Conservation (phyloP, 2,888 invertebrate genomes). For the Corbicula japonica region DNA sequence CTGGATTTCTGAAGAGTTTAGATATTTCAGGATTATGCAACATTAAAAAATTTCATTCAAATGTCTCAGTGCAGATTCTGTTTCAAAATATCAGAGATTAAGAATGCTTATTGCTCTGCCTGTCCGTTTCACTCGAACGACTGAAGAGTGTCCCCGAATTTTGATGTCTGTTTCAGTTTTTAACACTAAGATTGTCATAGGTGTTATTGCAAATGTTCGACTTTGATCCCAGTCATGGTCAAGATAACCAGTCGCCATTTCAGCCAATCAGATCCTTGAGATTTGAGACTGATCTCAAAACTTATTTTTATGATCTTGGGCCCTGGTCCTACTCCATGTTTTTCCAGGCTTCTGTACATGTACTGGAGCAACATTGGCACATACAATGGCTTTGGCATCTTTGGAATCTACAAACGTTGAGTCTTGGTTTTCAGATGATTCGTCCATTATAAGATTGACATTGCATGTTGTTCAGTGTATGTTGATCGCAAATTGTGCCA, state of each 20-base stretch:
- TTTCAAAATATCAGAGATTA: conserved; percentile 2
- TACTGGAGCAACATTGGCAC: conserved; percentile 20
- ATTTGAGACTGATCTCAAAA: too few species aligned
- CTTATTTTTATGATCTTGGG: too few species aligned
- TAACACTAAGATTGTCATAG: conserved; percentile 6
- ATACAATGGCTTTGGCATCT: conserved; percentile 16
- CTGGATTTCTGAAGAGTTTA: neutral
- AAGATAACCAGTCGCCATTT: too few species aligned
- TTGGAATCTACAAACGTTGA: conserved; percentile 14
- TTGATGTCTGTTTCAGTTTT: conserved; percentile 5
- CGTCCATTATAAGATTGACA: neutral
- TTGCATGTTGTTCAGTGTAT: conserved; percentile 12
- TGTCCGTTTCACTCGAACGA: conserved; percentile 1
- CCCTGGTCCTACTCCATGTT: conserved; percentile 15
- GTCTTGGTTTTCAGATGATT: neutral
- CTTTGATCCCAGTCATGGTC: conserved; percentile 32
- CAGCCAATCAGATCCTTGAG: too few species aligned
- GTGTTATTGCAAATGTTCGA: conserved; percentile 13
- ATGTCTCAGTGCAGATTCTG: conserved; percentile 8
- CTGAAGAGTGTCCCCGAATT: neutral
- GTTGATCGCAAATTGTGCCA: conserved; percentile 6
- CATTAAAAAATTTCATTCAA: conserved; percentile 8
- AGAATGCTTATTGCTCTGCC: neutral
- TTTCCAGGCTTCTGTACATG: conserved; percentile 23
- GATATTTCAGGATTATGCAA: neutral